Evolutionary conservation across 2,888 invertebrate genomes (phyloP).

Genomic region (Euspilapteryx auroguttella): DNA sequence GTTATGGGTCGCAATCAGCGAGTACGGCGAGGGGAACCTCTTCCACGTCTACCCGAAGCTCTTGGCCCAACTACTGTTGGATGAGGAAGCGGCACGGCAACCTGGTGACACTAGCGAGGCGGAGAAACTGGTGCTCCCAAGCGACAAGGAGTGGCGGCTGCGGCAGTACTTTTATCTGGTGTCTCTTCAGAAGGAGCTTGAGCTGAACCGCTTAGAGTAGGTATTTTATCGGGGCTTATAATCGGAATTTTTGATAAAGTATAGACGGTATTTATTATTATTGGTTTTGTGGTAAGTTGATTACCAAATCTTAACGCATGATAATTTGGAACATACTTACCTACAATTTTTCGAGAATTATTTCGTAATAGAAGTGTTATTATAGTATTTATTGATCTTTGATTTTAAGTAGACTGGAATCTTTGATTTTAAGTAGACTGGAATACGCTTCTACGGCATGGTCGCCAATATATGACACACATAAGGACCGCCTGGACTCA

Average conservation of each 20-base stretch:
- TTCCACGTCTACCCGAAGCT: slow-evolving; percentile 69
- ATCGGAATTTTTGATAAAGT: too few relatives aligned
- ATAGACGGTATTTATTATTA: too few relatives aligned
- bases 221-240: too few relatives aligned
- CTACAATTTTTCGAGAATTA: too few relatives aligned
- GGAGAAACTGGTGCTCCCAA: slow-evolving; percentile 66
- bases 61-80: slow-evolving; percentile 61
- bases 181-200: slow-evolving; percentile 60
- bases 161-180: slow-evolving; percentile 70
- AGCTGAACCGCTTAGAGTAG: too few relatives aligned
- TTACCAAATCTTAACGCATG: too few relatives aligned
- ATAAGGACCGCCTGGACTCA: neutral
- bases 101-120: slow-evolving; percentile 43
- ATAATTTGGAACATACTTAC: too few relatives aligned
- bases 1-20: slow-evolving; percentile 59
- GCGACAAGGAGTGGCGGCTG: slow-evolving; percentile 68
- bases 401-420: too few relatives aligned
- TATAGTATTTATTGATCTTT: too few relatives aligned
- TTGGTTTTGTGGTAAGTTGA: too few relatives aligned
- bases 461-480: neutral
- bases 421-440: neutral
- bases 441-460: neutral
- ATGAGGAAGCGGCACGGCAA: slow-evolving; percentile 42
- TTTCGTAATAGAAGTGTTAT: too few relatives aligned
- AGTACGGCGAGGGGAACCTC: slow-evolving; percentile 59